Conservation (phyloP, 2,888 invertebrate genomes). For the Aleiodes alternator region DNA sequence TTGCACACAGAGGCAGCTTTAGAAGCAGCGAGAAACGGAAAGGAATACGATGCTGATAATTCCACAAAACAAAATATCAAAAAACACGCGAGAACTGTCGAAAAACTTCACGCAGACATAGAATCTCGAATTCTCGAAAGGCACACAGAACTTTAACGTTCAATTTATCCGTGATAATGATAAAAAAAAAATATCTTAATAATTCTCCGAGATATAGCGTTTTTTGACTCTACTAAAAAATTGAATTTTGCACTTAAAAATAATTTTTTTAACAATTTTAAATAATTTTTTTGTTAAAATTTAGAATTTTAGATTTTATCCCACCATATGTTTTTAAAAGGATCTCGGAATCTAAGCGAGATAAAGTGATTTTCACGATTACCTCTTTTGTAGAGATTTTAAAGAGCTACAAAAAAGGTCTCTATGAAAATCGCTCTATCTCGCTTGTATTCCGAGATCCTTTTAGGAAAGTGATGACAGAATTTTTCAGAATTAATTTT, state of each 20-base stretch:
- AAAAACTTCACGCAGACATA: slow-evolving; percentile 88
- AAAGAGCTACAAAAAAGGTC: too few species aligned
- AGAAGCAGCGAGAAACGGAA: slow-evolving; percentile 81
- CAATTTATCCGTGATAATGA: neutral
- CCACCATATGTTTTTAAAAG: too few species aligned
- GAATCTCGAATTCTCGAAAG: slow-evolving; percentile 86
- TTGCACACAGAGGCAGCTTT: slow-evolving; percentile 88
- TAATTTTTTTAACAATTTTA: neutral
- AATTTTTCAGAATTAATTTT: neutral
- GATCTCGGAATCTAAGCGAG: too few species aligned
- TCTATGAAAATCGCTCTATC: too few species aligned
- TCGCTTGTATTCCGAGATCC: neutral
- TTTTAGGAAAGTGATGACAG: too few species aligned
- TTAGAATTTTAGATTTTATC: too few species aligned
- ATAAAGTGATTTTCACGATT: too few species aligned
- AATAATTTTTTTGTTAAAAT: too few species aligned
- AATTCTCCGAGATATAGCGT: neutral
- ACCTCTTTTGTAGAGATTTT: too few species aligned
- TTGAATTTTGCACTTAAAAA: neutral
- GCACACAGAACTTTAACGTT: slow-evolving; percentile 84
- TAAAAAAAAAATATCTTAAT: neutral
- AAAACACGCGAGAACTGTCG: slow-evolving; percentile 89
- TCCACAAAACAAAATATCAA: slow-evolving; percentile 81
- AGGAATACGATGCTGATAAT: slow-evolving; percentile 76
- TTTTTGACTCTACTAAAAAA: neutral